A percentile compares a stretch with the other conserved stretches of the same genome.
phyloP scores from a whole-genome alignment of 1,140 invertebrate genomes.

The Nephotettix cincticeps region DNA sequence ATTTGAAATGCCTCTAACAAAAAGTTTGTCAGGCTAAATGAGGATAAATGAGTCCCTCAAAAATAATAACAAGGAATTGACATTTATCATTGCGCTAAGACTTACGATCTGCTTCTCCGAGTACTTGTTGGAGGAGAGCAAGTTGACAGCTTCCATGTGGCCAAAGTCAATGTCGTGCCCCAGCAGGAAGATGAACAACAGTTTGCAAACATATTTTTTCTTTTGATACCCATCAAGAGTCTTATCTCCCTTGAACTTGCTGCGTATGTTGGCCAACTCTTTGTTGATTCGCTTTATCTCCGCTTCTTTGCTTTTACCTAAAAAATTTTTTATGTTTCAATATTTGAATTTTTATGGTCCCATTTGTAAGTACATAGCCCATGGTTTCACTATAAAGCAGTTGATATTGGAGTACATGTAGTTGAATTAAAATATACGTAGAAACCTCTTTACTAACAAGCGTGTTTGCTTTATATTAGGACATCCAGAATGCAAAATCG shows the following conservation, averaged over 20 bases:
- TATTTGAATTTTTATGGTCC: too few species aligned
- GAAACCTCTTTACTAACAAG: too few species aligned
- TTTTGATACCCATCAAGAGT: constrained; percentile 99
- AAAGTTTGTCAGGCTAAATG: too few species aligned
- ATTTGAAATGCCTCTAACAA: too few species aligned
- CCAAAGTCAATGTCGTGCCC: constrained; percentile 99
- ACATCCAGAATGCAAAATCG: too few species aligned
- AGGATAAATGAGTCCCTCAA: too few species aligned
- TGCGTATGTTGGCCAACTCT: constrained; percentile 98
- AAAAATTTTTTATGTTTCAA: too few species aligned
- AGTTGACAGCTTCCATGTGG: constrained; percentile 99
- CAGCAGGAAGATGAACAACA: constrained; percentile 98
- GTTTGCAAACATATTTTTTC: constrained; percentile 99
- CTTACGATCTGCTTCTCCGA: constrained; percentile 99
- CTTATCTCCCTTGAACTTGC: constrained; percentile 99
- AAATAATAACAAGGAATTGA: neutral
- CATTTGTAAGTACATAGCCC: too few species aligned
- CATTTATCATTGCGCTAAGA: constrained; percentile 35
- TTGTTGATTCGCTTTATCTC: constrained; percentile 99
- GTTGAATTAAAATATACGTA: too few species aligned
- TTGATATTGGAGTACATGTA: too few species aligned
- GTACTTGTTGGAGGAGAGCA: constrained; percentile 99
- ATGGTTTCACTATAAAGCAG: too few species aligned
- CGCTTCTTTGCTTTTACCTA: constrained; percentile 99
- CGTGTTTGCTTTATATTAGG: too few species aligned